Percentiles rank a stretch among this genome's conserved stretches.
Conservation (phyloP, 2,888 invertebrate species). For the Drosophila macrospina region DNA sequence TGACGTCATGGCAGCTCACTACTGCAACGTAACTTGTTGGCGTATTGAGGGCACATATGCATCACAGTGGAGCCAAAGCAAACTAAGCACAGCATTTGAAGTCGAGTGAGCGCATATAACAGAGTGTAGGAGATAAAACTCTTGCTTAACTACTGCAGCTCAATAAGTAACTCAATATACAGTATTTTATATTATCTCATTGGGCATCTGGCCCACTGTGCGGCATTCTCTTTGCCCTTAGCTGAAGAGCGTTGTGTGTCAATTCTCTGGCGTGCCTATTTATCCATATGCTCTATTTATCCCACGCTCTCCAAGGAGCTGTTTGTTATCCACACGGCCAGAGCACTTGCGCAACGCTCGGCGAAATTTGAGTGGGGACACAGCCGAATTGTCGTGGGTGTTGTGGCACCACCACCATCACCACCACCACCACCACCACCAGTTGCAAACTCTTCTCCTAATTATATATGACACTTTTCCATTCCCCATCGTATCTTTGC, state of each 20-base stretch:
- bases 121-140: too few relatives aligned
- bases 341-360: conserved; percentile 70
- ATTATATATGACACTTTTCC: conserved; percentile 31
- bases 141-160: too few relatives aligned
- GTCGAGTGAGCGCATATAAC: too few relatives aligned
- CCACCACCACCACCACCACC: too few relatives aligned
- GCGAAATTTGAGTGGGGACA: conserved; percentile 51
- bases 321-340: conserved; percentile 51
- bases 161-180: too few relatives aligned
- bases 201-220: conserved; percentile 33
- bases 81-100: background rate
- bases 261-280: conserved; percentile 53
- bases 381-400: background rate
- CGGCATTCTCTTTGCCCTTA: conserved; percentile 40
- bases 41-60: conserved; percentile 64
- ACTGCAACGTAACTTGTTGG: conserved; percentile 48
- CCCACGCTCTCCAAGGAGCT: conserved; percentile 47
- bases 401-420: too few relatives aligned
- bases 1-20: conserved; percentile 75
- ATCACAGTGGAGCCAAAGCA: conserved; percentile 41
- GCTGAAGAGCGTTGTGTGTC: conserved; percentile 62
- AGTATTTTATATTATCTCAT: background rate
- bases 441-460: conserved; percentile 29
- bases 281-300: conserved; percentile 68
- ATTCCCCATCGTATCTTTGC: conserved; percentile 25